A percentile compares a stretch with the other conserved stretches of the same genome.
Evolutionary conservation across 2,888 invertebrate genomes (phyloP).

Genomic region (Cataglyphis altisquamis): DNA sequence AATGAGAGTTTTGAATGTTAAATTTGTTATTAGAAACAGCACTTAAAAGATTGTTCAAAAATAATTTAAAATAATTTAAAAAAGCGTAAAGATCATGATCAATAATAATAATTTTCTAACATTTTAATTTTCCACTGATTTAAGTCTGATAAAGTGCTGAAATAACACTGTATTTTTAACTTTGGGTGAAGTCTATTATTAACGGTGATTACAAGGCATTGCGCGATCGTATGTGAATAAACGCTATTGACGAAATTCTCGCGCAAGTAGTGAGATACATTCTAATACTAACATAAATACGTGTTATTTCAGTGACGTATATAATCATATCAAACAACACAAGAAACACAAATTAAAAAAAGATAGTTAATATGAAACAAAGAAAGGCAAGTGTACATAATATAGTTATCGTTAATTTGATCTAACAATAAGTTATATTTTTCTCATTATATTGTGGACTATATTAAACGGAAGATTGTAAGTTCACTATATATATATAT

Average conservation of each 20-base stretch:
- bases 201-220: neutral
- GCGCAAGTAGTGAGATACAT: constrained; percentile 38
- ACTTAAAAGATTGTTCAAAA: neutral
- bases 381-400: constrained; percentile 1
- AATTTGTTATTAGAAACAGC: neutral
- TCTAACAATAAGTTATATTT: neutral
- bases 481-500: neutral
- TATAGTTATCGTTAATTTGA: constrained; percentile 15
- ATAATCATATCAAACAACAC: neutral
- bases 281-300: constrained; percentile 55
- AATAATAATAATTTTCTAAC: neutral
- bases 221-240: constrained; percentile 39
- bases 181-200: constrained; percentile 29
- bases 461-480: constrained; percentile 13
- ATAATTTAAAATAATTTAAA: constrained; percentile 16
- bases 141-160: constrained; percentile 15
- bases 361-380: neutral
- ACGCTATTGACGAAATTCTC: constrained; percentile 43
- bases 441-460: constrained; percentile 22
- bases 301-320: constrained; percentile 49
- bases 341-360: neutral
- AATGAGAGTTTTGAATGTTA: constrained; percentile 19
- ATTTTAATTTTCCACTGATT: constrained; percentile 24
- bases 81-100: neutral
- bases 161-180: neutral